Conservation (phyloP, 2,888 invertebrate species). For the Cephus runcator region DNA sequence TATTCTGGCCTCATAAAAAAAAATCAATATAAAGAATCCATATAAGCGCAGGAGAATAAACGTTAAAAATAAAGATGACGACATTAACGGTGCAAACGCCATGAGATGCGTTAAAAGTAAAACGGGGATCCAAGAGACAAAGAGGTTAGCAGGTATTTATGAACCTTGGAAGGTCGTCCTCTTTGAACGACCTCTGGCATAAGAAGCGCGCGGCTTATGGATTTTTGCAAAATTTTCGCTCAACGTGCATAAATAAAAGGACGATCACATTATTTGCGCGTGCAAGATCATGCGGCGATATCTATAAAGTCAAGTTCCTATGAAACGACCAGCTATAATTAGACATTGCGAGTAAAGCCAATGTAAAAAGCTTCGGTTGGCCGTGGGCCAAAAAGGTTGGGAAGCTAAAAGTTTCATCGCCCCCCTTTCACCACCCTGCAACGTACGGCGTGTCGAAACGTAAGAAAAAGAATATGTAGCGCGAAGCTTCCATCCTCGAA, state of each 20-base stretch:
- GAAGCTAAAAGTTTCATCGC: not conserved
- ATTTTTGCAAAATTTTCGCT: not conserved
- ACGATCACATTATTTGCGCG: not conserved
- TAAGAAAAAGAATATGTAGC: not conserved
- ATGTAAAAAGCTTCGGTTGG: not conserved
- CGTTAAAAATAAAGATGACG: not conserved
- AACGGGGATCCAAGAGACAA: not conserved
- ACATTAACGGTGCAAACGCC: not conserved
- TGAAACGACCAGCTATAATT: not conserved
- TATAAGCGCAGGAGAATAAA: not conserved
- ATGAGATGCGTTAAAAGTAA: not conserved
- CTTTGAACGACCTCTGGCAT: not conserved
- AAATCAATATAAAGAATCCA: not conserved
- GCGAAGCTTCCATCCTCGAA: not conserved
- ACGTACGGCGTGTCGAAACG: not conserved
- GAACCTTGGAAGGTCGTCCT: not conserved
- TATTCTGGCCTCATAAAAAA: not conserved
- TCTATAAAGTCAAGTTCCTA: not conserved
- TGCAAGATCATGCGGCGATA: not conserved
- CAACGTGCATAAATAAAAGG: not conserved
- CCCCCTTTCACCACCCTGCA: not conserved
- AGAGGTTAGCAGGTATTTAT: not conserved
- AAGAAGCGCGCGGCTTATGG: not conserved
- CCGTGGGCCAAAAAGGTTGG: not conserved
- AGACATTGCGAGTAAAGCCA: not conserved